Evolutionary conservation across 2,113 vertebrate genomes (phyloP), one percentile per base, ranked within the genome.

Genomic region (Embiotoca jacksoni): DNA sequence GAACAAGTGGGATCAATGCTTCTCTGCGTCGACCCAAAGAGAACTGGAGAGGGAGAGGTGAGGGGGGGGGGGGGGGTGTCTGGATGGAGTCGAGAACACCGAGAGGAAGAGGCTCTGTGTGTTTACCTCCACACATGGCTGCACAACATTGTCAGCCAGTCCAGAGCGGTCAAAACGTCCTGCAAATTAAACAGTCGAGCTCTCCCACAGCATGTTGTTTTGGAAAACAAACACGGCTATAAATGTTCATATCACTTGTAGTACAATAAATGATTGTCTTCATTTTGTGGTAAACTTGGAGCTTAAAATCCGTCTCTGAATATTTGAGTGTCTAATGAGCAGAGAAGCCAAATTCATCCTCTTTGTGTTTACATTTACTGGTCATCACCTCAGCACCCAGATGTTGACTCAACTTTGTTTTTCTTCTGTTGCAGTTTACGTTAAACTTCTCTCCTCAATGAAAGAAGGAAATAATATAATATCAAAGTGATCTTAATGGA

Each of bases 1-100:
- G 90, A 94, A 93, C 93, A 80, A 86, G 89, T 82, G 56, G 84
- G 89, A 94, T 89, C 89, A 91, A 59, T 56, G 64, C 82, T 70
- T 85, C 55, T 72, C 68, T 69, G 64, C 36, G 35, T 69, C 33
- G 5, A 80, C 46, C 61, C 70, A 69, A 15, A 71, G 63, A 87
- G 81, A 23, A 23, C 52, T 69, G 46, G 16, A 65, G 80, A 70
- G 30, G 39, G 67, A 65, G 59, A 49, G 73, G 56, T 15, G 72
- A 44, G 70, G 30, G 39, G 73, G 57, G 72, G 44, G 67, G 31
- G 1, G 49, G 62, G 63, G 78, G 75, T 16, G 36, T 59, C 61
- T 75, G 63, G 73, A 85, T 72, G 75, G 49, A 80, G 71, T 60
- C 63, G 63, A 61, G 65, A 78, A 16, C 60, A 72, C 66, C 54